Base-by-base conservation (phyloP, 2,113 vertebrate species). In the Cebidichthys violaceus region DNA sequence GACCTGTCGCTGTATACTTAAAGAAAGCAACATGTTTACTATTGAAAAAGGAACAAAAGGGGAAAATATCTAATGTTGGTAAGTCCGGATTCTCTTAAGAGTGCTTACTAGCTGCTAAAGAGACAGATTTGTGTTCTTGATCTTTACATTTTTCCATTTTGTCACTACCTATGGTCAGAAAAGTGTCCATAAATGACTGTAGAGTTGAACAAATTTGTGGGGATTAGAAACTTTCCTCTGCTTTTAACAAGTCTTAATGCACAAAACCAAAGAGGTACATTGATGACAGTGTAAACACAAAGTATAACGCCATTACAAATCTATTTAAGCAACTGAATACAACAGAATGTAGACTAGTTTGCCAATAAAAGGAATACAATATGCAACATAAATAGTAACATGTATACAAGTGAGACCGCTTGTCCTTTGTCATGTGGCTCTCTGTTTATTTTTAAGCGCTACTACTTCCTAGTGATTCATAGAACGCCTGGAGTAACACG, bases 401-500 rank as follows among this genome's bases (percentile, higher is more conserved):
- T 69, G 27, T 17, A 13, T 15, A 20, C 24, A 0, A 37, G 8
- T 55, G 27, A 47, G 31, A 67, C 3, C 0, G 20, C 9, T 24
- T 61, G 18, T 29, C 20, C 9, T 55, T 24, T 11, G 45, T 39
- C 37, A 41, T 9, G 47, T 47, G 8, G 4, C n/a, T 57, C 11
- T 24, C 9, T 24, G 6, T 47, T 69, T 22, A 59, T 59, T 45
- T 74, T 69, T 15, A 45, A 73, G 9, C 54, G 33, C 61, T 57
- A 70, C 62, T 59, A 82, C 54, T 60, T 70, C 33, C 54, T 59
- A 55, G 18, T 54, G 50, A 83, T 64, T 86, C 39, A 66, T 47
- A 68, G 47, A 86, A n/a, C 14, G 33, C 45, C 69, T 61, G 39
- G 11, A 77, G 69, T 77, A 29, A 88, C 86, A 80, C n/a, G 4